phyloP scores from a whole-genome alignment of 2,797 vertebrate genomes.

The Phoxinus dragarum region DNA sequence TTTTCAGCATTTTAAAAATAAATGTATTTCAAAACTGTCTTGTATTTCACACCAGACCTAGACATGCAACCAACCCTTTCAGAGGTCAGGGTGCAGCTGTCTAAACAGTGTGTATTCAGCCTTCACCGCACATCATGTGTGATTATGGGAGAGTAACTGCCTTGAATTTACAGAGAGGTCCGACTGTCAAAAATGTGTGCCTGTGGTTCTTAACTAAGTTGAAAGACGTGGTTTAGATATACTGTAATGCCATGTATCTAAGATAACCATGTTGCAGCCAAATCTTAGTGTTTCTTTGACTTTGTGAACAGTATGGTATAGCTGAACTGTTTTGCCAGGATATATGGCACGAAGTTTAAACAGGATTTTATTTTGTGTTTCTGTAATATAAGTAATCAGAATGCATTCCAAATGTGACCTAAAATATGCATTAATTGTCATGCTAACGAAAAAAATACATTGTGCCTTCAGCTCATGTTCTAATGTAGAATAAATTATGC shows the following conservation, averaged over 20 bases:
- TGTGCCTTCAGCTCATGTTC: constrained; percentile 58
- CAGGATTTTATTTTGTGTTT: constrained; percentile 23
- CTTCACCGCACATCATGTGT: constrained; percentile 5
- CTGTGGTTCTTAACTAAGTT: constrained; percentile 42
- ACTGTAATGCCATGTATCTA: constrained; percentile 1
- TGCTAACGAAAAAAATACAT: constrained; percentile 28
- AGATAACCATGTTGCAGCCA: background rate
- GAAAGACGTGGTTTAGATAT: constrained; percentile 37
- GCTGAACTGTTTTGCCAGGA: background rate
- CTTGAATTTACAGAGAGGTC: constrained; percentile 4
- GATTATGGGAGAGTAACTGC: constrained; percentile 20
- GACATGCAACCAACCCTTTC: constrained; percentile 7
- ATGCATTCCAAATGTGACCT: constrained; percentile 14
- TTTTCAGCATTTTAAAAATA: background rate
- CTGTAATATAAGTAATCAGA: constrained; percentile 11
- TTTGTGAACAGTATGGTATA: background rate
- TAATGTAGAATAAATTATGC: constrained; percentile 54
- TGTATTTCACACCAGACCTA: background rate
- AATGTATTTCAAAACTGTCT: background rate
- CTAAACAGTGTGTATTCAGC: background rate
- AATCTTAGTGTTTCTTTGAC: constrained; percentile 1
- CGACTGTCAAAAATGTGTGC: constrained; percentile 39
- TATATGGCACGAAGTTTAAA: background rate
- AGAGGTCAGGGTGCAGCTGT: background rate
- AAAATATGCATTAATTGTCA: constrained; percentile 18